phyloP scores from a whole-genome alignment of 2,797 vertebrate genomes.

The Salmo trutta region DNA sequence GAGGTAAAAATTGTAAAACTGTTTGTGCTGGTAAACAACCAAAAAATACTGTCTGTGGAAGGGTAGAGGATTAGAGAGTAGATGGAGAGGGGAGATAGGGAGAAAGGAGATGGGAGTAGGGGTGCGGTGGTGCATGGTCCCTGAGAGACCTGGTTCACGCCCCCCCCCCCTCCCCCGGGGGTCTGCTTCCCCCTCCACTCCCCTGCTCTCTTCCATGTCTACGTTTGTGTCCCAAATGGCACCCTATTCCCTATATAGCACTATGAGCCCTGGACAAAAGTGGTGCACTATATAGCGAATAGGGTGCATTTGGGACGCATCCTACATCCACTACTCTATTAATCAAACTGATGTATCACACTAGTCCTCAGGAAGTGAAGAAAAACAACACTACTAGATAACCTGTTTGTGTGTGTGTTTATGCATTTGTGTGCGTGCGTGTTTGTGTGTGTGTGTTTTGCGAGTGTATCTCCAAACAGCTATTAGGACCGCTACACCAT shows the following conservation, averaged over 20 bases:
- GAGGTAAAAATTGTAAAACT: conserved; percentile 47
- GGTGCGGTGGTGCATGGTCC: conserved; percentile 19
- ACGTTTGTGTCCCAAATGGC: no score
- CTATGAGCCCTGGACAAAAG: not conserved
- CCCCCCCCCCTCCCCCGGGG: conserved; percentile 43
- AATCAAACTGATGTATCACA: conserved; percentile 70
- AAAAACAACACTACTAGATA: conserved; percentile 60
- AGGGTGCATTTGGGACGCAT: not conserved
- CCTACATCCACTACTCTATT: conserved; percentile 61
- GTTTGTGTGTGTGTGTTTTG: not conserved
- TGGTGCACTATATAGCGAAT: not conserved
- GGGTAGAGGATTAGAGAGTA: no score
- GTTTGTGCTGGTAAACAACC: conserved; percentile 30
- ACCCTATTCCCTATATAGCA: not conserved
- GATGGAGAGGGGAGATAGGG: conserved; percentile 16
- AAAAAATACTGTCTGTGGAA: not conserved
- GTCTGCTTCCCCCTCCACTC: conserved; percentile 45
- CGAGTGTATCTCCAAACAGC: conserved; percentile 11
- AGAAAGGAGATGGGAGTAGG: not conserved
- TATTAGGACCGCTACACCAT: not conserved
- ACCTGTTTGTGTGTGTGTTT: conserved; percentile 47
- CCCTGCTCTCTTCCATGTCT: conserved; percentile 70
- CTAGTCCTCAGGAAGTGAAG: conserved; percentile 47
- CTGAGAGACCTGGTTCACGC: conserved; percentile 35
- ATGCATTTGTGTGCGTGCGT: conserved; percentile 13